Conservation (phyloP, 2,797 vertebrate genomes). For the Falco peregrinus region DNA sequence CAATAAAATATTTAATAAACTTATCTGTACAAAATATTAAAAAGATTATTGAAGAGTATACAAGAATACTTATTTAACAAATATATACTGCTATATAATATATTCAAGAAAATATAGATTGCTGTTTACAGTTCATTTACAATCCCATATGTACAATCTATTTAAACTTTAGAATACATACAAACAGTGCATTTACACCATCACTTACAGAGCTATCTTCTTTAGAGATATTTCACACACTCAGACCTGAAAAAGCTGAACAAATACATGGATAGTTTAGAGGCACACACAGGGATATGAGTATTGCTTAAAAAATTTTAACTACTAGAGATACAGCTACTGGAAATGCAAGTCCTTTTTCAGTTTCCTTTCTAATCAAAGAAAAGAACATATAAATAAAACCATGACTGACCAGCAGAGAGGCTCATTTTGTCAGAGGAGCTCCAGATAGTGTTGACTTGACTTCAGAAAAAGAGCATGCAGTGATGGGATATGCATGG, state of each 20-base stretch:
- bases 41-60: constrained; percentile 77
- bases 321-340: constrained; percentile 3
- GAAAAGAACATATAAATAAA: constrained; percentile 67
- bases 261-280: constrained; percentile 52
- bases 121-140: constrained; percentile 88
- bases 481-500: background rate
- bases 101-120: constrained; percentile 84
- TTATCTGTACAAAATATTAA: constrained; percentile 86
- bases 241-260: constrained; percentile 51
- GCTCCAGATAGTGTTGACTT: background rate
- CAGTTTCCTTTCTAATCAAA: constrained; percentile 47
- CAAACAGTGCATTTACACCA: constrained; percentile 80
- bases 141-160: constrained; percentile 86
- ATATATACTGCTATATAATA: constrained; percentile 84
- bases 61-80: constrained; percentile 81
- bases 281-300: constrained; percentile 21
- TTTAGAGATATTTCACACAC: constrained; percentile 26
- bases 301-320: constrained; percentile 43
- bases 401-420: constrained; percentile 52
- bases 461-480: background rate
- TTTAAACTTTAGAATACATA: constrained; percentile 83
- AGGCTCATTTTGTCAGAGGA: background rate
- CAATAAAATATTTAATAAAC: constrained; percentile 86
- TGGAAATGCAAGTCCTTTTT: background rate
- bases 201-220: constrained; percentile 56